These are phyloP conservation scores for Caenorhabditis brenneri DNA, from an alignment of 1,140 invertebrate species.

Conservation along the genomic window DNA sequence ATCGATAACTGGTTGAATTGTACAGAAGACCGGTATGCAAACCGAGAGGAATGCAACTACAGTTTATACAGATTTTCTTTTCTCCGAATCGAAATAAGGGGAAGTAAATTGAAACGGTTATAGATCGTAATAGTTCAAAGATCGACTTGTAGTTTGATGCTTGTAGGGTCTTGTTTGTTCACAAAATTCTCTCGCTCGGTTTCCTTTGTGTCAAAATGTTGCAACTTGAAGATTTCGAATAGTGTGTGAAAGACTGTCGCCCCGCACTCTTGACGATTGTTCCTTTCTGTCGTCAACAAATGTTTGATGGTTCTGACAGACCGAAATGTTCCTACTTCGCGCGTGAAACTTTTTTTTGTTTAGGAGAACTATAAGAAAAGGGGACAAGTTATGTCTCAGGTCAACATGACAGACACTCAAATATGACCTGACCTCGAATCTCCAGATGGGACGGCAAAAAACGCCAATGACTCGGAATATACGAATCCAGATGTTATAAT, in stretches of 20 bases:
- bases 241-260: conserved; percentile 2
- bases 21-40: background rate
- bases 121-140: conserved; percentile 19
- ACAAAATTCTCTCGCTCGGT: background rate
- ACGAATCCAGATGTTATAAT: too few species aligned
- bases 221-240: conserved; percentile 24
- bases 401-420: too few species aligned
- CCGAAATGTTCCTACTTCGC: conserved; percentile 18
- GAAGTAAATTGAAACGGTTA: background rate
- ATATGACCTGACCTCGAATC: too few species aligned
- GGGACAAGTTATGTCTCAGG: too few species aligned
- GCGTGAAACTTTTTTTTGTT: background rate
- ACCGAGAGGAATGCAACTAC: background rate
- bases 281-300: background rate
- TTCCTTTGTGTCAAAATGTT: conserved; percentile 26
- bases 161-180: conserved; percentile 35
- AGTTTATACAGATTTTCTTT: conserved; percentile 21
- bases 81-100: background rate
- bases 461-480: too few species aligned
- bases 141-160: conserved; percentile 26
- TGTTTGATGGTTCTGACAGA: conserved; percentile 33
- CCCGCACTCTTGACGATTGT: conserved; percentile 34
- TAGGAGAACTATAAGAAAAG: background rate
- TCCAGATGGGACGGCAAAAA: too few species aligned
- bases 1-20: background rate